A percentile compares a stretch with the other conserved stretches of the same genome.
Evolutionary conservation across 2,797 vertebrate species (phyloP).

Genomic region (Helostoma temminkii): DNA sequence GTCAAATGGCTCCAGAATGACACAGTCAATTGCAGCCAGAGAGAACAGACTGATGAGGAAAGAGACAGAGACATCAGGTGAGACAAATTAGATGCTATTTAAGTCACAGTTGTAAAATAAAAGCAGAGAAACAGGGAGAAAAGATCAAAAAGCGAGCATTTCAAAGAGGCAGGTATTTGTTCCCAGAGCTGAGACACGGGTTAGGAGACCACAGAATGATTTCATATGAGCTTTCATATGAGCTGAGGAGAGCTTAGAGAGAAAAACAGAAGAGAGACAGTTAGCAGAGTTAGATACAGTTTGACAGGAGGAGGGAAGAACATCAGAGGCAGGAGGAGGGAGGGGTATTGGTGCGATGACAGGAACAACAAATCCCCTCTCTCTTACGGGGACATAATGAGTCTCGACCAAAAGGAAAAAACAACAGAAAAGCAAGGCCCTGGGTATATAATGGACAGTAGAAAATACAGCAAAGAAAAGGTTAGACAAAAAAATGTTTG

Average conservation of each 20-base stretch:
- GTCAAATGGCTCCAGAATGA: slow-evolving; percentile 35
- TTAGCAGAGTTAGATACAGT: slow-evolving; percentile 85
- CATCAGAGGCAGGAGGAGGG: slow-evolving; percentile 27
- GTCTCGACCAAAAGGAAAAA: slow-evolving; percentile 25
- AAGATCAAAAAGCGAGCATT: slow-evolving; percentile 34
- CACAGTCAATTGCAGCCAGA: slow-evolving; percentile 54
- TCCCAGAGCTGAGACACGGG: slow-evolving; percentile 51
- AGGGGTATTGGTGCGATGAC: slow-evolving; percentile 20
- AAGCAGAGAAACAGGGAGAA: slow-evolving; percentile 11
- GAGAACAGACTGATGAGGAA: slow-evolving; percentile 37
- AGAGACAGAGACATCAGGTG: slow-evolving; percentile 48
- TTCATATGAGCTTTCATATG: slow-evolving; percentile 70
- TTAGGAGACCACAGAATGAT: slow-evolving; percentile 67
- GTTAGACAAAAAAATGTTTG: slow-evolving; percentile 37
- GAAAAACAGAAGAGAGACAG: slow-evolving; percentile 80
- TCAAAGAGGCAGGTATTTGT: slow-evolving; percentile 56
- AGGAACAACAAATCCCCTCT: slow-evolving; percentile 28
- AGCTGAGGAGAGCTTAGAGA: slow-evolving; percentile 71
- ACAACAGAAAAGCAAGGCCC: slow-evolving; percentile 18
- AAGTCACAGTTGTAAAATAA: slow-evolving; percentile 20
- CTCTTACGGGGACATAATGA: slow-evolving; percentile 36
- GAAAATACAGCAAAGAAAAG: slow-evolving; percentile 56
- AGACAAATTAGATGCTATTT: slow-evolving; percentile 37
- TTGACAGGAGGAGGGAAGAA: slow-evolving; percentile 59
- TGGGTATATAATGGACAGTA: slow-evolving; percentile 38